phyloP scores from a whole-genome alignment of 2,113 vertebrate genomes.

The Amazona vittata region DNA sequence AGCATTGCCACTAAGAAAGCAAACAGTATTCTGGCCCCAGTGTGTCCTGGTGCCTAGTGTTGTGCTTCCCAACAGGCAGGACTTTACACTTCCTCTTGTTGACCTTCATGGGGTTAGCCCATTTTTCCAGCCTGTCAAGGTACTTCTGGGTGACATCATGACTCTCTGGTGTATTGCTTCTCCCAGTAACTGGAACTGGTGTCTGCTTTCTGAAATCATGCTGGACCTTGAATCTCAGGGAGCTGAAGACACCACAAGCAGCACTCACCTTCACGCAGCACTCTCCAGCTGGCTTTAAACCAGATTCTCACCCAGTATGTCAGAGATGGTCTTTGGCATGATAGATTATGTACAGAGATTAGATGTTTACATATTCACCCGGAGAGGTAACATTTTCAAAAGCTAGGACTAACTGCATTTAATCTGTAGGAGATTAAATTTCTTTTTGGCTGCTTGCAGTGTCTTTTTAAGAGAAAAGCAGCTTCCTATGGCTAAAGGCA shows the following conservation, averaged over 20 bases:
- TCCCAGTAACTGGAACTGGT: background rate
- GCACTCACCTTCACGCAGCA: background rate
- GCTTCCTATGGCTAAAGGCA: background rate
- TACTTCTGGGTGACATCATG: background rate
- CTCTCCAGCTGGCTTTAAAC: background rate
- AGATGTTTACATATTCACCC: background rate
- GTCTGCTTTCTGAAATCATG: background rate
- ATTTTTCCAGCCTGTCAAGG: background rate
- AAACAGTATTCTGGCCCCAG: background rate
- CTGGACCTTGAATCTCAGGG: background rate
- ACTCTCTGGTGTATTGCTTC: background rate
- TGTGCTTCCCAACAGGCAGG: fast-evolving
- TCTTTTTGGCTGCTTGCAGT: background rate
- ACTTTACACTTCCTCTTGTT: background rate
- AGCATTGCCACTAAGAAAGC: background rate
- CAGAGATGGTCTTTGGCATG: background rate
- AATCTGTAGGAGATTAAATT: background rate
- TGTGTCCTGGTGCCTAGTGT: fast-evolving
- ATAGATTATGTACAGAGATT: background rate
- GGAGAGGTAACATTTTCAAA: background rate
- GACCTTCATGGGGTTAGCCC: background rate
- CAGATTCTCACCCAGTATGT: background rate
- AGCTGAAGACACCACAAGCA: background rate
- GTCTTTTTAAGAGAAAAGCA: background rate
- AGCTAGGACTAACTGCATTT: background rate